These are phyloP conservation scores for Prionailurus bengalensis DNA, from an alignment of 2,113 vertebrate species.

Conservation along the genomic window DNA sequence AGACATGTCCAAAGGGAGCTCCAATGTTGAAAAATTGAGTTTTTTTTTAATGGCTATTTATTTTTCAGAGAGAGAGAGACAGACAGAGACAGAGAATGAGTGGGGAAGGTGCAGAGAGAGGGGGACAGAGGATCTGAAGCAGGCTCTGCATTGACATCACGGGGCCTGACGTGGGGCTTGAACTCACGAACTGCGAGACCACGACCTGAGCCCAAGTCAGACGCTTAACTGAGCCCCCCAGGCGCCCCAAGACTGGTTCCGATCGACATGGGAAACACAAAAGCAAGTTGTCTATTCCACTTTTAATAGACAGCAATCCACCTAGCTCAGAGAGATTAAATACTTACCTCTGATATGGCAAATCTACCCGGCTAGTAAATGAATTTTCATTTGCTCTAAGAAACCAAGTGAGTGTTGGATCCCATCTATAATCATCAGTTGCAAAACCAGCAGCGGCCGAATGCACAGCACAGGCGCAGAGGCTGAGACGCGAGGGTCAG, in stretches of 20 bases:
- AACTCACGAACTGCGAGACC: too few relatives aligned
- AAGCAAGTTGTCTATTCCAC: not conserved
- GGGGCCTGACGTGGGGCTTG: too few relatives aligned
- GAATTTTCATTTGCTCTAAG: not conserved
- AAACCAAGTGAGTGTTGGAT: not conserved
- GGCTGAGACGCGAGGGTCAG: not conserved
- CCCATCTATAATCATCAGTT: not conserved
- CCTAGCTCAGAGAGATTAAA: not conserved
- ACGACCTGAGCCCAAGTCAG: too few relatives aligned
- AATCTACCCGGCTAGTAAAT: not conserved
- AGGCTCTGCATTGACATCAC: too few relatives aligned
- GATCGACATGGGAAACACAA: not conserved
- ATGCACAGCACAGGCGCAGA: not conserved
- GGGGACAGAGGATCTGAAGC: too few relatives aligned
- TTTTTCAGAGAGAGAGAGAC: too few relatives aligned
- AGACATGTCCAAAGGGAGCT: not conserved
- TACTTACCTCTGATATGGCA: not conserved
- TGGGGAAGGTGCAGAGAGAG: too few relatives aligned
- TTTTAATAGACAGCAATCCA: not conserved
- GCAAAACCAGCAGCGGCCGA: not conserved
- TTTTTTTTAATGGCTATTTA: too few relatives aligned
- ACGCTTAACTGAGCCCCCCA: too few relatives aligned
- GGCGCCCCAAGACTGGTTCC: not conserved
- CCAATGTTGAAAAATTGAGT: not conserved
- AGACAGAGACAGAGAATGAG: too few relatives aligned